These are phyloP conservation scores for Galeruca laticollis DNA, from an alignment of 2,888 invertebrate species.

Conservation along the genomic window DNA sequence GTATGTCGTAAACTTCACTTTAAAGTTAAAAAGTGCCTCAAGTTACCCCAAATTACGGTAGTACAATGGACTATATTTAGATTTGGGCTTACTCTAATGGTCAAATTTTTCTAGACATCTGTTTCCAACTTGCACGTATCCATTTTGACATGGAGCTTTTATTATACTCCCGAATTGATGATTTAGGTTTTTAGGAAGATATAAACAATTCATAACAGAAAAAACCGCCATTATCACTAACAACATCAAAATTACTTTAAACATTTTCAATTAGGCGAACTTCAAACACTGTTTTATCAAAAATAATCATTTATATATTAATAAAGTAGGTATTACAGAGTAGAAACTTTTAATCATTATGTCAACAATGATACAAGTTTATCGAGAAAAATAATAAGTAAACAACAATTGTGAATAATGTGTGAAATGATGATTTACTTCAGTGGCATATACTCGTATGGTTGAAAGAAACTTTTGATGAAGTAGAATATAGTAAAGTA, in stretches of 20 bases:
- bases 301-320: background rate
- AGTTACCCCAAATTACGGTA: too few species aligned
- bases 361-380: background rate
- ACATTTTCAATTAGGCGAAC: background rate
- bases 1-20: too few species aligned
- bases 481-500: too few species aligned
- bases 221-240: background rate
- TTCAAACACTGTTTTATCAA: background rate
- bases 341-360: background rate
- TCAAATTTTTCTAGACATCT: conserved; percentile 19
- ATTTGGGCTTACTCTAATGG: conserved; percentile 10
- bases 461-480: too few species aligned
- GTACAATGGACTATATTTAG: too few species aligned
- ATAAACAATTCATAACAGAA: background rate
- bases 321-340: background rate
- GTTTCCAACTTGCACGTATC: conserved; percentile 6
- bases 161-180: conserved; percentile 22
- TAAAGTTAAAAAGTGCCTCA: too few species aligned
- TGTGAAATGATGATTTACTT: too few species aligned
- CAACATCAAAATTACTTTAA: background rate
- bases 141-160: conserved; percentile 19
- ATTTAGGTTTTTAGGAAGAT: background rate
- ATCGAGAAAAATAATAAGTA: background rate
- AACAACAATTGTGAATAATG: background rate
- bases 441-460: too few species aligned